Base-by-base conservation (phyloP, 2,797 vertebrate genomes). In the Mergus octosetaceus region DNA sequence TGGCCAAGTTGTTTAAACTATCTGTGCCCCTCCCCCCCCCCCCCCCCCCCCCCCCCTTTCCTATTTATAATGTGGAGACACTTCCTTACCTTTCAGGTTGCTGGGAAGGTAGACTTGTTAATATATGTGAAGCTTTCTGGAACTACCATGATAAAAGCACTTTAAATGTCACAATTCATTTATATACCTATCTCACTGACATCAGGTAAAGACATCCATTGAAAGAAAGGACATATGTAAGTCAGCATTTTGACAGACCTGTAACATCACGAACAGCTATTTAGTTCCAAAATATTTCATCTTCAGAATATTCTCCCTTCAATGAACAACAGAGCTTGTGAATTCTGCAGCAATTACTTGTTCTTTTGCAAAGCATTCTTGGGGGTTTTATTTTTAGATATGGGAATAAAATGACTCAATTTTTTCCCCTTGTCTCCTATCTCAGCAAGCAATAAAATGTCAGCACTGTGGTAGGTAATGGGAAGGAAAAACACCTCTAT, bases 361-460 rank as follows among this genome's bases (percentile, higher is more conserved):
- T 69, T 96, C 95, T 97, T 95, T 92, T 90, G 73, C 95, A 96
- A 95, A 95, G n/a, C 18, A n/a, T 95, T 97, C 90, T 96, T 94
- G 85, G 17, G 90, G 94, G 38, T 64, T 97, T 96, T 97, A 97
- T 97, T 95, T 96, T 98, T 94, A 96, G 96, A 94, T 93, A 96
- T 62, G 75, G 84, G 87, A 94, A 96, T 96, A 97, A 97, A 97
- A 97, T 94, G 94, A 97, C 93, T 97, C 95, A 89, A 62, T 97
- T 97, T 97, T 96, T 96, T 79, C 87, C 81, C 85, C 82, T 95
- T 96, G 94, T 95, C 92, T 97, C 74, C 75, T 93, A 93, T 97
- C 94, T 93, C 93, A 91, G 80, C 73, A 87, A 91, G 91, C 93
- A 97, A 97, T 97, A 97, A 97, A 97, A 97, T 97, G 95, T 92